A percentile compares a stretch with the other conserved stretches of the same genome.
phyloP scores from a whole-genome alignment of 2,113 vertebrate species.

The Tympanuchus pallidicinctus region DNA sequence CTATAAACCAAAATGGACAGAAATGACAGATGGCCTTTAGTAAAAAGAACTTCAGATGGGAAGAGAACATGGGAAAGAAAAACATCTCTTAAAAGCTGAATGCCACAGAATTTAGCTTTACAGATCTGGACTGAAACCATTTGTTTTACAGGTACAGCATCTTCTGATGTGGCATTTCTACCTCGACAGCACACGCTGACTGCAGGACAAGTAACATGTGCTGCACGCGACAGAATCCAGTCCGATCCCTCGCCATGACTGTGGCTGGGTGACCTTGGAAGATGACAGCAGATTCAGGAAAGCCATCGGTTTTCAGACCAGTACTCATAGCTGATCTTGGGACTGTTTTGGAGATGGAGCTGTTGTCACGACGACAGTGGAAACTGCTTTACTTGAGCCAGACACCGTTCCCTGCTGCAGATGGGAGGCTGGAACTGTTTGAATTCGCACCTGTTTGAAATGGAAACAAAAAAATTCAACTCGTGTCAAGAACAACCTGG shows the following conservation, averaged over 20 bases:
- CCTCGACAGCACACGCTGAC: background rate
- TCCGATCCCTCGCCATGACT: background rate
- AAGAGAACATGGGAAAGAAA: background rate
- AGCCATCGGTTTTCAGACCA: background rate
- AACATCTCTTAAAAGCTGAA: background rate
- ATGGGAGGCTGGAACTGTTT: slow-evolving; percentile 92
- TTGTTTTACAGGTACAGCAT: background rate
- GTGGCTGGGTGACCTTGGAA: background rate
- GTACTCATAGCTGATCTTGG: slow-evolving; percentile 84
- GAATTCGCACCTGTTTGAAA: slow-evolving; percentile 90
- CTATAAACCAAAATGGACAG: background rate
- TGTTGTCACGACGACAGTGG: slow-evolving; percentile 94
- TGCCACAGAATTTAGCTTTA: background rate
- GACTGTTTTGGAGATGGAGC: slow-evolving; percentile 88
- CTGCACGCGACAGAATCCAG: background rate
- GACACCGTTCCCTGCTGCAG: slow-evolving; percentile 91
- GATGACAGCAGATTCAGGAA: background rate
- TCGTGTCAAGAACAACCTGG: background rate
- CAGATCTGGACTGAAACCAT: background rate
- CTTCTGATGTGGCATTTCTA: background rate
- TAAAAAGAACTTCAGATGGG: background rate
- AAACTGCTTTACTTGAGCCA: slow-evolving; percentile 89
- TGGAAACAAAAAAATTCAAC: background rate
- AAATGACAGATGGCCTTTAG: background rate
- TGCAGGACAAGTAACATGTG: background rate